phyloP scores from a whole-genome alignment of 2,888 invertebrate genomes.

The Atherix ibis region DNA sequence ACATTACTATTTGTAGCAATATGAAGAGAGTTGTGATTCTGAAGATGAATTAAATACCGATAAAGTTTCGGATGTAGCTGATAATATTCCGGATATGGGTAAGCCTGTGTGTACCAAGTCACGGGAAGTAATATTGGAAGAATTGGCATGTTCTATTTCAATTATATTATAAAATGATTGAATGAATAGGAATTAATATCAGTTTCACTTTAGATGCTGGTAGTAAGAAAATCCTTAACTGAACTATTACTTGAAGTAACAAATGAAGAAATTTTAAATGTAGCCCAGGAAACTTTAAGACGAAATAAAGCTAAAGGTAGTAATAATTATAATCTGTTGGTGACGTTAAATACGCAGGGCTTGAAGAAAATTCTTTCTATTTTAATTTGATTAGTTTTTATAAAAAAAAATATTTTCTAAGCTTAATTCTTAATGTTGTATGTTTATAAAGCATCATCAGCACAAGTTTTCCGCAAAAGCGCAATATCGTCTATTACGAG shows the following conservation, averaged over 20 bases:
- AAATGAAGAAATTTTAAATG: slow-evolving; percentile 67
- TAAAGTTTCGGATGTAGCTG: no score
- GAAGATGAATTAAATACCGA: no score
- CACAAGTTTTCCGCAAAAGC: slow-evolving; percentile 53
- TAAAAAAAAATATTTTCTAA: slow-evolving; percentile 5
- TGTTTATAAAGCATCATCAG: slow-evolving; percentile 32
- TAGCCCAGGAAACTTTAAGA: slow-evolving; percentile 74
- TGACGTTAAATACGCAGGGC: neutral
- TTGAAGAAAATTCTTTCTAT: neutral
- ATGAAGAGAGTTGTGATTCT: no score
- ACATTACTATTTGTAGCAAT: no score
- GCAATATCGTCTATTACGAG: slow-evolving; percentile 82
- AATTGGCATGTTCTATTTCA: slow-evolving; percentile 46
- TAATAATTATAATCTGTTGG: slow-evolving; percentile 24
- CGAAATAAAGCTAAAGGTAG: slow-evolving; percentile 70
- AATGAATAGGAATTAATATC: slow-evolving; percentile 3
- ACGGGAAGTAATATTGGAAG: slow-evolving; percentile 48
- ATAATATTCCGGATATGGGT: no score
- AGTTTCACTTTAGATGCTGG: slow-evolving; percentile 53
- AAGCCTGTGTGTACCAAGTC: no score
- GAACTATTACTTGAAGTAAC: slow-evolving; percentile 91
- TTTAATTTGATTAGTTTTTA: slow-evolving; percentile 1
- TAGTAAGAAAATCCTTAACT: slow-evolving; percentile 75
- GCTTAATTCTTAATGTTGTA: slow-evolving; percentile 12
- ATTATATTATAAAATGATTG: neutral